phyloP scores from a whole-genome alignment of 2,113 vertebrate species.

The Nesoenas mayeri region DNA sequence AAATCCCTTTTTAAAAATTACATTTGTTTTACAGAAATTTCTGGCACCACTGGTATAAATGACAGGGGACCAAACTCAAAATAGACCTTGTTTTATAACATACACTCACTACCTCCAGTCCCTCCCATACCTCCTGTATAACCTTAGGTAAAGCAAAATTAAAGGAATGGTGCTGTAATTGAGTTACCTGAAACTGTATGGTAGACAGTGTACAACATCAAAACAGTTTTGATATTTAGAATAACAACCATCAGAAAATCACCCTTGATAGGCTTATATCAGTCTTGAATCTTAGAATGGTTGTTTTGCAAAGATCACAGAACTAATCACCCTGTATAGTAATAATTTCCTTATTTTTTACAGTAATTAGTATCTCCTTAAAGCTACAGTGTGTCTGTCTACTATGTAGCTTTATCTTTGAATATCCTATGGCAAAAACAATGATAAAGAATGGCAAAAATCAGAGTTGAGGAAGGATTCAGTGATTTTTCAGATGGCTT shows the following conservation, averaged over 20 bases:
- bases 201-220: fast-evolving
- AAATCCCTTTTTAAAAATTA: background rate
- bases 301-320: background rate
- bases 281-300: background rate
- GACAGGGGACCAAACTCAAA: background rate
- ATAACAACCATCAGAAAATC: background rate
- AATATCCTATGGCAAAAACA: too few species aligned
- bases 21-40: background rate
- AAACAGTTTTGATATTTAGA: background rate
- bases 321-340: background rate
- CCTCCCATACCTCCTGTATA: constrained; percentile 64
- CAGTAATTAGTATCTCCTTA: background rate
- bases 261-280: background rate
- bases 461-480: too few species aligned
- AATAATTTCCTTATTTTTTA: background rate
- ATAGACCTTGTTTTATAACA: background rate
- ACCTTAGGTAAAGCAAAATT: constrained; percentile 52
- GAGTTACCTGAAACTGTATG: background rate
- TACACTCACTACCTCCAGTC: constrained; percentile 26
- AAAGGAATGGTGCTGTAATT: background rate
- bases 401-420: background rate
- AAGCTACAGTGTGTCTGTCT: background rate
- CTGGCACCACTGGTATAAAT: background rate
- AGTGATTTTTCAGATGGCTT: too few species aligned
- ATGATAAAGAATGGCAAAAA: too few species aligned